phyloP scores from a whole-genome alignment of 1,140 invertebrate genomes.

The Pogonognathellus flavescens region DNA sequence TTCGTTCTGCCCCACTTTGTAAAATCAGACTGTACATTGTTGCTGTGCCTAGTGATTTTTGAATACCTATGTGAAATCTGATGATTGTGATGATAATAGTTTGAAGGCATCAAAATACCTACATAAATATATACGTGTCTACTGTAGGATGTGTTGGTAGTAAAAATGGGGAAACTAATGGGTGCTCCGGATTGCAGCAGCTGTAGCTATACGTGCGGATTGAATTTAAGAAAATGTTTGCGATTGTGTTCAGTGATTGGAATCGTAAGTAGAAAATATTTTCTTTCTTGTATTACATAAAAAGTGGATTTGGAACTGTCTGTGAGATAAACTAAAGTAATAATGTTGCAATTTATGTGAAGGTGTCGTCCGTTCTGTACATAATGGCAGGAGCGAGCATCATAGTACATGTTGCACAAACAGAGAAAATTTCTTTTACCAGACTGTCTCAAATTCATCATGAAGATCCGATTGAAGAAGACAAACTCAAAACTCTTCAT shows the following conservation, averaged over 20 bases:
- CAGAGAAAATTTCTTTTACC: conserved; percentile 13
- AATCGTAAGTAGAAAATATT: conserved; percentile 52
- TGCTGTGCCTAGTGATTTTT: no score
- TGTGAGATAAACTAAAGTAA: no score
- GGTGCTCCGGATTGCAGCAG: not conserved
- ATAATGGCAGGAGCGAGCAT: conserved; percentile 34
- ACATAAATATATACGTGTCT: no score
- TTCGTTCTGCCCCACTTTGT: no score
- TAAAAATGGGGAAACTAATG: not conserved
- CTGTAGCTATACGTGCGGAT: conserved; percentile 53
- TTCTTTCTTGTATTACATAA: not conserved
- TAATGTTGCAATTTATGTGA: no score
- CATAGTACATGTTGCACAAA: conserved; percentile 43
- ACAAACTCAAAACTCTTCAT: not conserved
- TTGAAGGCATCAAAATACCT: no score
- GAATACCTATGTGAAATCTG: no score
- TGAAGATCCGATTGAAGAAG: not conserved
- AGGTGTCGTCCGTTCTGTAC: conserved; percentile 28
- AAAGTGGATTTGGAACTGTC: no score
- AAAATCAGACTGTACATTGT: no score
- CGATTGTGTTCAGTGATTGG: conserved; percentile 52
- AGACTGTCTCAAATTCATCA: not conserved
- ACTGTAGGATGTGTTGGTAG: no score
- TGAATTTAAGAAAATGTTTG: conserved; percentile 54
- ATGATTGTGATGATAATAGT: no score